Percentiles rank a stretch among this genome's conserved stretches.
phyloP scores from a whole-genome alignment of 2,888 invertebrate genomes.

The Agrilus mali region DNA sequence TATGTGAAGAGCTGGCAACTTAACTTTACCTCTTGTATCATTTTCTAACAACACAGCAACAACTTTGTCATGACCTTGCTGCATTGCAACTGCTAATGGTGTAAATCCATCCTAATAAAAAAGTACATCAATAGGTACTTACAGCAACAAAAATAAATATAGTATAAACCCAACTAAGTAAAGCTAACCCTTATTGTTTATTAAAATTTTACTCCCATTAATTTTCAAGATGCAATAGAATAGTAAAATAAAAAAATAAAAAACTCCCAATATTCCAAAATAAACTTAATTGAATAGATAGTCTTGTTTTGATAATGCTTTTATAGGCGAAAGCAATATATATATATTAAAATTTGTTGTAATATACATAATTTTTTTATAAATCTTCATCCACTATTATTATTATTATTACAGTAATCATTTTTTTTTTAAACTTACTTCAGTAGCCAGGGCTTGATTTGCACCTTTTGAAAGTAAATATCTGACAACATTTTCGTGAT shows the following conservation, averaged over 20 bases:
- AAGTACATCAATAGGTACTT: too few species aligned
- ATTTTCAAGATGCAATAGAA: too few species aligned
- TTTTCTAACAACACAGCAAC: conserved; percentile 92
- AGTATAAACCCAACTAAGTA: not conserved
- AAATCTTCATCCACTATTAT: not conserved
- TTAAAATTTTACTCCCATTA: too few species aligned
- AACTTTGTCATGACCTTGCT: conserved; percentile 94
- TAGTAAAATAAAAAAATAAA: too few species aligned
- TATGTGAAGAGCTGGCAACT: conserved; percentile 92
- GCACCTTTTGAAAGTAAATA: conserved; percentile 85
- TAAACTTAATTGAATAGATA: too few species aligned
- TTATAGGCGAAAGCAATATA: too few species aligned
- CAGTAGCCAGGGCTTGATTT: conserved; percentile 92
- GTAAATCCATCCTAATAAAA: conserved; percentile 83
- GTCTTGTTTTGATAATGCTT: too few species aligned
- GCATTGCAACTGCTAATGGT: conserved; percentile 97
- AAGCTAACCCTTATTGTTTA: not conserved
- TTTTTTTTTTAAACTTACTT: conserved; percentile 41
- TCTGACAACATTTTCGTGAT: conserved; percentile 86
- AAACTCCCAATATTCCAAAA: too few species aligned
- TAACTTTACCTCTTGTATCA: conserved; percentile 90
- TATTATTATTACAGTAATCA: not conserved
- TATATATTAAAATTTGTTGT: too few species aligned
- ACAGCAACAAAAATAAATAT: too few species aligned
- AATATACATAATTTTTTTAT: too few species aligned